Percentiles rank a stretch among this genome's conserved stretches.
Conservation (phyloP, 2,888 invertebrate genomes). For the Pollenia amentaria region DNA sequence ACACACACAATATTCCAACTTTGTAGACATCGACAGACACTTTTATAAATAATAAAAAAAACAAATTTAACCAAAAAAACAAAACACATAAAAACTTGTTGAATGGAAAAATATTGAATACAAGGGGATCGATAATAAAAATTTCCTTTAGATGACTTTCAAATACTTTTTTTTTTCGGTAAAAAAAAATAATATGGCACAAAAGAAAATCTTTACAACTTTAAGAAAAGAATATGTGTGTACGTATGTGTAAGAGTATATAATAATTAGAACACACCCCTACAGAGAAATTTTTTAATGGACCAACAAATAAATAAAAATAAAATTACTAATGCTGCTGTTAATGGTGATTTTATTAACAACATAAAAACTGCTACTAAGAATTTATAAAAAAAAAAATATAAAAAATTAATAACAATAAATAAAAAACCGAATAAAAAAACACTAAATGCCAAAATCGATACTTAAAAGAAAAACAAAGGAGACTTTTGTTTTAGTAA, state of each 20-base stretch:
- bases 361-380: conserved; percentile 1
- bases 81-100: background rate
- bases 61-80: background rate
- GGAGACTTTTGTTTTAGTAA: background rate
- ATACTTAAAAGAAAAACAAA: background rate
- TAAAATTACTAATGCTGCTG: background rate
- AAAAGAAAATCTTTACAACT: background rate
- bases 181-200: too few relatives aligned
- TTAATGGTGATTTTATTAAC: background rate
- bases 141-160: too few relatives aligned
- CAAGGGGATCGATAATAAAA: background rate
- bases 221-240: too few relatives aligned
- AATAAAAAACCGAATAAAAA: background rate
- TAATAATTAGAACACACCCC: background rate
- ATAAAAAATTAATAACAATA: conserved; percentile 17
- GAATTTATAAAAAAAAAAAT: conserved; percentile 13
- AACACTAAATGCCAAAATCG: conserved; percentile 10
- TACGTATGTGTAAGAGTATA: background rate
- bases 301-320: conserved; percentile 4
- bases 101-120: background rate
- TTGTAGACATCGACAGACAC: background rate
- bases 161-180: too few relatives aligned
- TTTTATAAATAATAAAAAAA: background rate
- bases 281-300: background rate
- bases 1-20: background rate